Evolutionary conservation across 1,140 invertebrate genomes (phyloP), one percentile per base, ranked within the genome.

Genomic region (Condylostylus longicornis): DNA sequence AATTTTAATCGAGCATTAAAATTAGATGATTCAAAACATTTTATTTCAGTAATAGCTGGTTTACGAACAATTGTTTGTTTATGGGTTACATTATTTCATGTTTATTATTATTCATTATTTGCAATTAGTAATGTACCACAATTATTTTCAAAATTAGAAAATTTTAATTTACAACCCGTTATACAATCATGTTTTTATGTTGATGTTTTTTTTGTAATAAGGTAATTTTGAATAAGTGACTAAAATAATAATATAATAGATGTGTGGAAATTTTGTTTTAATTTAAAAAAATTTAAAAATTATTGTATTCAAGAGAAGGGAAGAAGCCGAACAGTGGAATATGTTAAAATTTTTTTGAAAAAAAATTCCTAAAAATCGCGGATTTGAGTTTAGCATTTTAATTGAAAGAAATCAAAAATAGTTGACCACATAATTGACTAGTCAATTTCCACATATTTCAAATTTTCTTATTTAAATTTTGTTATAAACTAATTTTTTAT

Each of bases 131-230:
- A 47, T 38, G 29, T 37, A 10, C 40, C 40, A 5, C 21, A 42
- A 8, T 28, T 47, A n/a, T 47, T 44, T 20, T 42, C 40, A n/a
- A 40, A 33, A 30, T 20, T 47, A 35, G 42, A 42, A 18, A 29
- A 15, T 4, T 38, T 47, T 20, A 13, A 27, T 4, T 21, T 42
- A 5, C 45, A 47, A 19, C 45, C 45, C 0, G 18, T 47, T 10
- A 2, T 44, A 23, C 42, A 47, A 29, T 36, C 45, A 8, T 41
- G 40, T 20, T 42, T 44, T 28, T 42, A 42, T 36, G 45, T 47
- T 17, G 45, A 47, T 27, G 14, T 47, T 12, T 47, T 47, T 36
- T 47, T 47, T 34, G 36, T 42, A 22, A 47, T 47, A 9, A 47
- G 45, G 45, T 45, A 27, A 33, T 9, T 36, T 12, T 21, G n/a